Percentiles rank a stretch among this genome's conserved stretches.
Conservation (phyloP, 2,113 vertebrate genomes). For the Tupaia chinensis region DNA sequence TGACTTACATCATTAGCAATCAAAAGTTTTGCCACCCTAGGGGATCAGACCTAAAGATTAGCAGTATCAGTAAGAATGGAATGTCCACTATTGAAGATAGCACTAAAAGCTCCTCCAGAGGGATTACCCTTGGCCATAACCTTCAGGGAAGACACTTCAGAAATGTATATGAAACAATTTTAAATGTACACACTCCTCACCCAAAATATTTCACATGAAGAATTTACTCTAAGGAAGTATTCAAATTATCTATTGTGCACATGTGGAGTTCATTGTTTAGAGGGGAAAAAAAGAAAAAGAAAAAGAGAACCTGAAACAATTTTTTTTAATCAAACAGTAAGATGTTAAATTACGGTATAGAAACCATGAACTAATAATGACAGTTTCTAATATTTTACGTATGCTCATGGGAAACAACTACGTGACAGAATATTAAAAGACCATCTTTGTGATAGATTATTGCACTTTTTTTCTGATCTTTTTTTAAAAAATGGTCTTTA, state of each 20-base stretch:
- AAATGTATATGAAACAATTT: neutral
- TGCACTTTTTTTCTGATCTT: no score
- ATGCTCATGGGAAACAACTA: conserved; percentile 1
- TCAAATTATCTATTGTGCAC: neutral
- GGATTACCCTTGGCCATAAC: neutral
- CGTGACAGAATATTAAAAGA: neutral
- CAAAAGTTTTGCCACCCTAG: neutral
- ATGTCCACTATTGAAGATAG: neutral
- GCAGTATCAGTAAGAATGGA: neutral
- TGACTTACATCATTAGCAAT: neutral
- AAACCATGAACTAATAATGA: neutral
- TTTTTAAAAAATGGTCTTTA: no score
- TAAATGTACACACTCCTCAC: neutral
- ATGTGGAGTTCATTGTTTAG: neutral
- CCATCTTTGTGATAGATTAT: neutral
- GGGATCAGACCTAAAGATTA: neutral
- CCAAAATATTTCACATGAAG: neutral
- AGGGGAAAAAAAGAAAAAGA: neutral
- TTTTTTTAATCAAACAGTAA: neutral
- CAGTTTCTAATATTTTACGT: neutral
- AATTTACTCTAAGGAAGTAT: conserved; percentile 24
- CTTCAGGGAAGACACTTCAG: neutral
- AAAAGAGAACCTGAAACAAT: neutral
- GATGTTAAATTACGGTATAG: neutral
- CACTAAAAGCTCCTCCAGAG: neutral